phyloP scores from a whole-genome alignment of 2,113 vertebrate species.

The Artemisiospiza belli region DNA sequence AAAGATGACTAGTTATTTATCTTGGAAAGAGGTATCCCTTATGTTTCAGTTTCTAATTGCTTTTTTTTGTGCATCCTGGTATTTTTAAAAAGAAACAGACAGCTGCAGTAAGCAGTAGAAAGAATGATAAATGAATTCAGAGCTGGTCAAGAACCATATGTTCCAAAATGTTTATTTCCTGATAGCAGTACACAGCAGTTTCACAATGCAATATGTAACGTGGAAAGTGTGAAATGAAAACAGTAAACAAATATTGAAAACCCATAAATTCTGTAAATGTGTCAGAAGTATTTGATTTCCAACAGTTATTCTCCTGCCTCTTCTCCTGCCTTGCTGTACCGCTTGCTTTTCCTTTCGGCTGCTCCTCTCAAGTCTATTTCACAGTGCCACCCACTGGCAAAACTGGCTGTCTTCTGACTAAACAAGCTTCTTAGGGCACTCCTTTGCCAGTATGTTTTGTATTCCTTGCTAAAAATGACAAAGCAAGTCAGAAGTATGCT shows the following conservation, averaged over 20 bases:
- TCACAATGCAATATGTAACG: slow-evolving; percentile 36
- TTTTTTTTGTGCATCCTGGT: not conserved
- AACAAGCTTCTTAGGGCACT: not conserved
- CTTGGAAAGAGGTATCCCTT: not conserved
- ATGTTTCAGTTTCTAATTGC: not conserved
- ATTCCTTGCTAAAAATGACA: not conserved
- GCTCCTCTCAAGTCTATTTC: not conserved
- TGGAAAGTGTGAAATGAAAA: slow-evolving; percentile 40
- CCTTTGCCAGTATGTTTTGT: not conserved
- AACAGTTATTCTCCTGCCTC: not conserved
- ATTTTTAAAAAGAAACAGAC: not conserved
- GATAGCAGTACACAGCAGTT: not conserved
- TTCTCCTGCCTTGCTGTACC: not conserved
- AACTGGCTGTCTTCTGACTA: not conserved
- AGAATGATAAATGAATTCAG: not conserved
- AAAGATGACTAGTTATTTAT: not conserved
- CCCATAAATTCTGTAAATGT: not conserved
- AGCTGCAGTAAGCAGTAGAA: not conserved
- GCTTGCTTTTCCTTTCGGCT: not conserved
- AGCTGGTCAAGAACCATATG: slow-evolving; percentile 6
- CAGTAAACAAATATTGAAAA: slow-evolving; percentile 12
- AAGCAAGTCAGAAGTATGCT: not conserved
- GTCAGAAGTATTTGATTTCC: slow-evolving; percentile 1
- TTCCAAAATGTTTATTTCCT: slow-evolving; percentile 26
- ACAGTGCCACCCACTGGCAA: slow-evolving; percentile 21